Evolutionary conservation across 2,888 invertebrate species (phyloP), one percentile per base, ranked within the genome.

Genomic region (Caenorhabditis sp.): DNA sequence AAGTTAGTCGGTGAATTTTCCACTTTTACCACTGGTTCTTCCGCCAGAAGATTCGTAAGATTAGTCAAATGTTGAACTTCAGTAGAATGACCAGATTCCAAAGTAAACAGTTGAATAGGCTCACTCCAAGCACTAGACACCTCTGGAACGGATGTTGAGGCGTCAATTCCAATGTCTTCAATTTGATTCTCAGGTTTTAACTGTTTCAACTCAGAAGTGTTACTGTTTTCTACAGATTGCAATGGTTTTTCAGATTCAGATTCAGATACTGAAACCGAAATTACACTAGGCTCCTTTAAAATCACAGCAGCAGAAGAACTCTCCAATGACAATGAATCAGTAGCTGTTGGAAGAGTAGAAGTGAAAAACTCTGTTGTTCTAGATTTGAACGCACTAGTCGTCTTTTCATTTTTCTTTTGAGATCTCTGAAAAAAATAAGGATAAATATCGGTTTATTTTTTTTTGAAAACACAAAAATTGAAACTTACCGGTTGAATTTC

Each of bases 401-500:
- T 69, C 51, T 64, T 61, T 26, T 60, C 65, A 26, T 55, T 35
- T 26, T 26, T n/a, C 28, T 37, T 84, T 60, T 64, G 53, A 44
- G 67, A 58, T n/a, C n/a, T 9, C 32, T 9, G 20, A 18, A 22
- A 5, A 18, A 26, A 20, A 0, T 18, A n/a, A 26, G 6, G 11
- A 32, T 0, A 1, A n/a, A 11, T 22, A 2, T n/a, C 37, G 1
- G 15, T 20, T 13, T 22, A 32, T 28, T 32, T 20, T 22, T 51
- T 2, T 22, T 13, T 20, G 20, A 20, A 18, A 20, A n/a, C 1
- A 35, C 18, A 56, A n/a, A n/a, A n/a, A n/a, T n/a, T n/a, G n/a
- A n/a, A n/a, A 28, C 5, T 26, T 62, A 62, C 65, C 37, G 61
- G 55, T 22, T 78, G 77, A 28, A 71, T 55, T 11, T 81, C 84